Base-by-base conservation (phyloP, 92 coral and sea anemone species). In the Micromussa lordhowensis region DNA sequence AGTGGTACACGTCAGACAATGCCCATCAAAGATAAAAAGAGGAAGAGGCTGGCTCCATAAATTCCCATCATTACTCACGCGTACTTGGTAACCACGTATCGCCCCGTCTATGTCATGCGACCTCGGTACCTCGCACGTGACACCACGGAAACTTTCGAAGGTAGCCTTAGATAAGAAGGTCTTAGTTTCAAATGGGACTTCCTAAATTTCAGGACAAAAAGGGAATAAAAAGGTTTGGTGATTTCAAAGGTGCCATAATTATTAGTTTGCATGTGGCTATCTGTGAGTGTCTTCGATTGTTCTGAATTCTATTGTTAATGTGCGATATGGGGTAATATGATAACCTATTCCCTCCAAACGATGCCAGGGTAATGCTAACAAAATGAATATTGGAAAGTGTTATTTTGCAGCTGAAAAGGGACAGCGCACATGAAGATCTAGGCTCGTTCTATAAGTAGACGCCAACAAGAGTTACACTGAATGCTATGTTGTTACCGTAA, bases 71-170 rank as follows among this genome's bases (percentile, higher is more conserved):
- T 95, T 97, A n/a, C 97, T 88, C 74, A 95, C 96, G 74, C 95
- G 94, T 16, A 97, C 90, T 55, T 93, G 88, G 91, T 91, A 95
- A 34, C 92, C 94, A 64, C 81, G 87, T 87, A 87, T 44, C 31
- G 89, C 89, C 54, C 75, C 79, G 32, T 79, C 80, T n/a, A 82
- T 81, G 82, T 87, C 78, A 36, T 88, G 91, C 61, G 91, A 93
- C 75, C 75, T 75, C 28, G 98, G 98, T 5, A 94, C 78, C 57
- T 88, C 73, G 86, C 99, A 97, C 24, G 92, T 92, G 49, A 97
- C 95, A 6, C 96, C 98, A 28, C 99, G 96, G 75, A 78, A 92
- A 32, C 97, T 97, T 84, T 95, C 95, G 79, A 90, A 97, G 0
- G 94, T 90, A 16, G 97, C 99, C 75, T 86, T 91, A 9, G 95